Percentiles rank a stretch among this genome's conserved stretches.
Evolutionary conservation across 2,888 invertebrate genomes (phyloP).

Genomic region (Euproctis similis): DNA sequence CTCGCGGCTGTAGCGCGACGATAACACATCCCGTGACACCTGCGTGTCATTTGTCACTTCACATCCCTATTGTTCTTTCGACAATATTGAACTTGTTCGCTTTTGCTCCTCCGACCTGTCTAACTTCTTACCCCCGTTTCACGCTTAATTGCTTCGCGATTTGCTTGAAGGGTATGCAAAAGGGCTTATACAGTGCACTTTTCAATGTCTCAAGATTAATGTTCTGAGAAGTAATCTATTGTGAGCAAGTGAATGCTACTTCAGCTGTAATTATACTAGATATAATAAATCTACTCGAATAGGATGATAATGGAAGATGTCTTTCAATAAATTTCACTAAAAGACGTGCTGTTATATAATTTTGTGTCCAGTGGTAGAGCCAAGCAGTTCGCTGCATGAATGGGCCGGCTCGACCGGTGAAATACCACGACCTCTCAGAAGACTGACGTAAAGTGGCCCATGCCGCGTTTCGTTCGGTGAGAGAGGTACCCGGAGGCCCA

Average conservation of each 20-base stretch:
- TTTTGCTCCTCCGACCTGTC: conserved; percentile 36
- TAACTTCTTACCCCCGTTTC: conserved; percentile 38
- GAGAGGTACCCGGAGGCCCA: too few relatives aligned
- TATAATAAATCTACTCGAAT: too few relatives aligned
- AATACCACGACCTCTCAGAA: too few relatives aligned
- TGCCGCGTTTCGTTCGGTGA: too few relatives aligned
- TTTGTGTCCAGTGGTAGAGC: too few relatives aligned
- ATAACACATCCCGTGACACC: conserved; percentile 52
- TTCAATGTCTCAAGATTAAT: conserved; percentile 29
- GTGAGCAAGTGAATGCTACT: conserved; percentile 19
- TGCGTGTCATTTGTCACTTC: conserved; percentile 68
- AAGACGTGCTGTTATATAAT: too few relatives aligned
- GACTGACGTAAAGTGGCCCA: too few relatives aligned
- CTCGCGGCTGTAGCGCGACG: conserved; percentile 33
- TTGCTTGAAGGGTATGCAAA: conserved; percentile 34
- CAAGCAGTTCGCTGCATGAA: too few relatives aligned
- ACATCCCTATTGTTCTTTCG: conserved; percentile 42
- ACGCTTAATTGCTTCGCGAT: conserved; percentile 47
- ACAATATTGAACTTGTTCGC: conserved; percentile 47
- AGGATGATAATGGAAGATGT: too few relatives aligned
- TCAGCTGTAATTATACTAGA: conserved; percentile 19
- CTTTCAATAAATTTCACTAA: too few relatives aligned
- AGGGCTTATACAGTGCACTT: conserved; percentile 22
- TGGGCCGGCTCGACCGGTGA: too few relatives aligned
- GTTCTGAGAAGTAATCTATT: conserved; percentile 23